These are phyloP conservation scores for Neopipo cinnamomea DNA, from an alignment of 2,113 vertebrate species.

Conservation along the genomic window DNA sequence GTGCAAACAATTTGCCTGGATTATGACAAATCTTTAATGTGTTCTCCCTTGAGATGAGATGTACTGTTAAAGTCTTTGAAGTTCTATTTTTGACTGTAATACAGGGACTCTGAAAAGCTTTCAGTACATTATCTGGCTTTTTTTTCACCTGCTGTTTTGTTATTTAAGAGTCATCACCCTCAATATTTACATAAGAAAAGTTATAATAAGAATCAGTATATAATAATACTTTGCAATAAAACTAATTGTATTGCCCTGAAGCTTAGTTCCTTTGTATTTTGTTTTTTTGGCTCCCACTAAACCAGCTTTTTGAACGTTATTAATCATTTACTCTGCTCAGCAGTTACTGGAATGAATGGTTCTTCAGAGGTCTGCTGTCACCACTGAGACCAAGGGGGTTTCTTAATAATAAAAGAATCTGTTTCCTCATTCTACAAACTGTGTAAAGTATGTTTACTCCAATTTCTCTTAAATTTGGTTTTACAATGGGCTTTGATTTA, in stretches of 20 bases:
- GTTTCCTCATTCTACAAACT: background rate
- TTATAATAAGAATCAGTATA: background rate
- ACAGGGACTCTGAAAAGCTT: background rate
- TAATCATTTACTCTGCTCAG: background rate
- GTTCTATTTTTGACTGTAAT: background rate
- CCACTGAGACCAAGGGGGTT: background rate
- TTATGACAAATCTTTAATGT: background rate
- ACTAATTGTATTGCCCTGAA: background rate
- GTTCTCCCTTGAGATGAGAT: background rate
- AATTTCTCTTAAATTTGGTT: background rate
- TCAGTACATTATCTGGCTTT: background rate
- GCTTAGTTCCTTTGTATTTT: background rate
- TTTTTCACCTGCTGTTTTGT: background rate
- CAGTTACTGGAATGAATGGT: background rate
- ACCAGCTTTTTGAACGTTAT: background rate
- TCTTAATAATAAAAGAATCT: background rate
- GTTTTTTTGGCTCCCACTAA: background rate
- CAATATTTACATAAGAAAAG: background rate
- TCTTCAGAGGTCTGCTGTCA: background rate
- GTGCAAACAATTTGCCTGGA: background rate
- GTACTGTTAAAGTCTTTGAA: background rate
- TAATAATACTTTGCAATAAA: background rate
- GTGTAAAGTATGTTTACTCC: background rate
- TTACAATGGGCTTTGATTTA: background rate
- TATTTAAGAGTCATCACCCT: background rate